Evolutionary conservation across 2,113 vertebrate species (phyloP), one percentile per base, ranked within the genome.

Genomic region (Nesogale talazaci): DNA sequence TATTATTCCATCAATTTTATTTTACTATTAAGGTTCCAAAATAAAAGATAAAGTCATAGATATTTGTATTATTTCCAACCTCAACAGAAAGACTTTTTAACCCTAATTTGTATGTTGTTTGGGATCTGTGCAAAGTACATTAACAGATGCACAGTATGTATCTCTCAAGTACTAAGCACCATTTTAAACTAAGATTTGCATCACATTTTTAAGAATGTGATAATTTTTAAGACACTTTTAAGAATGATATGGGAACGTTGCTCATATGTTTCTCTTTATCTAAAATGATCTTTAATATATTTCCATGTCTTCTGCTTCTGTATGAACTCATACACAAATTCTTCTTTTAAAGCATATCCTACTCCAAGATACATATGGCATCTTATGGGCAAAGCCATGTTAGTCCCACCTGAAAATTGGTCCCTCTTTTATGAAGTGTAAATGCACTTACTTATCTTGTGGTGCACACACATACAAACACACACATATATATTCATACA

Each of bases 21-120:
- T 84, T 95, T 93, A 38, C 34, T 61, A 22, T 61, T 61, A 67
- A 95, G 87, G 76, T 94, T 94, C 78, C 40, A 94, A 89, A 85
- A 92, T 90, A 80, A 87, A 67, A 1, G 29, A 85, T 5, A 69
- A 85, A 89, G 63, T 2, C 14, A 22, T 40, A 65, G 70, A 42
- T n/a, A 29, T 10, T 84, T 83, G 29, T 10, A 57, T 63, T 72
- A 94, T 77, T 2, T 65, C 75, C 76, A 83, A 74, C 40, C 40
- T 27, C 80, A 79, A 29, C 34, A 77, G 88, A 88, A 91, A 67
- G 3, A 31, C 3, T 15, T 82, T 85, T 83, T 80, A 74, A 65
- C 75, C 78, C 25, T 82, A 2, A 31, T 83, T 94, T 42, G 4
- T 80, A 12, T 86, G 20, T 17, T 77, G 27, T 42, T 29, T 63